These are phyloP conservation scores for Ceratothoa steindachneri DNA, from an alignment of 2,888 invertebrate genomes.

Conservation along the genomic window DNA sequence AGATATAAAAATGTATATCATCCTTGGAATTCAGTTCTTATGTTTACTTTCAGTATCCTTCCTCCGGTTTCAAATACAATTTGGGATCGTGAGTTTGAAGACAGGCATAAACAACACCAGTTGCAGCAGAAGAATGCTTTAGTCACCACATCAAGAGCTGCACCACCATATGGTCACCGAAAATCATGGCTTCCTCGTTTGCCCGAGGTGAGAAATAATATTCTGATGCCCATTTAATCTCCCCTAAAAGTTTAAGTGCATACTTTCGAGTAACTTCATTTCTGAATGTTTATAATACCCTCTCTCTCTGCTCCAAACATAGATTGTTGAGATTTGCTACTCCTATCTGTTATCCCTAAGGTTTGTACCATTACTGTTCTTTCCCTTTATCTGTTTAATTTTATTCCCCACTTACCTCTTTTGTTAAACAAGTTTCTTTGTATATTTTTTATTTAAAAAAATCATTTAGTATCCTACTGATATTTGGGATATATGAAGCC, in stretches of 20 bases:
- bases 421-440: no score
- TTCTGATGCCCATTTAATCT: neutral
- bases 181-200: constrained; percentile 88
- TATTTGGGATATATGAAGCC: no score
- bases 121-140: constrained; percentile 35
- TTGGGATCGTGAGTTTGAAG: constrained; percentile 41
- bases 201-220: constrained; percentile 61
- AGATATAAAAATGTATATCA: no score
- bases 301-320: neutral
- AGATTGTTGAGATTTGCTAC: no score
- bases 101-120: neutral
- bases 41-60: no score
- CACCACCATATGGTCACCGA: constrained; percentile 91
- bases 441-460: no score
- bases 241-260: neutral
- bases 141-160: constrained; percentile 72
- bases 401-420: no score
- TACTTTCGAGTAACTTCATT: neutral
- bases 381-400: no score
- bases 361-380: no score
- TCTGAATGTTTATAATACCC: neutral
- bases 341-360: neutral
- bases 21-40: no score
- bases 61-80: constrained; percentile 45
- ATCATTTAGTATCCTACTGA: no score